phyloP scores from a whole-genome alignment of 2,797 vertebrate species.

The Austrolebias charrua region DNA sequence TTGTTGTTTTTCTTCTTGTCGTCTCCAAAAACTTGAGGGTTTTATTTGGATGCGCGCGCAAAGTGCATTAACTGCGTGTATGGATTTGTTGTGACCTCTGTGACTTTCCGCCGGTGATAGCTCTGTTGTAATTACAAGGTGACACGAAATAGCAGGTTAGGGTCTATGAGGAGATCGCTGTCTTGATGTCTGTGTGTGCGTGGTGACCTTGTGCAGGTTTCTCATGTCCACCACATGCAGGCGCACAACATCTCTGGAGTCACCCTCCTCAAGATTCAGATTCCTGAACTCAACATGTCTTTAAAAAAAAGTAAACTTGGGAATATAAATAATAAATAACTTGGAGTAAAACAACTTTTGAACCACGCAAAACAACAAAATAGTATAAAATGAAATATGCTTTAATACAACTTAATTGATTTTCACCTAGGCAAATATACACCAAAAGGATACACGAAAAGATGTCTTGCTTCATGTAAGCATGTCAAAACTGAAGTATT shows the following conservation, averaged over 20 bases:
- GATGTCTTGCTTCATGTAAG: neutral
- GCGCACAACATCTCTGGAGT: slow-evolving; percentile 23
- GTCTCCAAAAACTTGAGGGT: slow-evolving; percentile 55
- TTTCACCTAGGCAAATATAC: neutral
- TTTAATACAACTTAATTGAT: neutral
- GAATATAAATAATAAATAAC: neutral
- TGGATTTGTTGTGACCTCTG: slow-evolving; percentile 70
- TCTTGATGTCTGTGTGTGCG: slow-evolving; percentile 43
- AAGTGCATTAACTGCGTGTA: slow-evolving; percentile 67
- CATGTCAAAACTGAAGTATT: neutral
- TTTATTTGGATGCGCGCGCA: slow-evolving; percentile 62
- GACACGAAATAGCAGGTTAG: slow-evolving; percentile 54
- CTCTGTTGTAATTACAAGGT: slow-evolving; percentile 50
- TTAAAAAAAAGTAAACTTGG: neutral
- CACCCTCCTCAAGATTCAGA: slow-evolving; percentile 14
- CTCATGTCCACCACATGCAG: slow-evolving; percentile 65
- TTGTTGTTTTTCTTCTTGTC: slow-evolving; percentile 22
- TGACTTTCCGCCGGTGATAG: slow-evolving; percentile 54
- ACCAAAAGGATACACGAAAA: neutral
- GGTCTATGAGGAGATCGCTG: slow-evolving; percentile 39
- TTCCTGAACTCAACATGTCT: neutral
- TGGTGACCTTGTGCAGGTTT: slow-evolving; percentile 65
- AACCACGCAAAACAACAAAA: neutral
- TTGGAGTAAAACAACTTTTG: neutral
- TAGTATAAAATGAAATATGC: too few species aligned